Evolutionary conservation across 2,888 invertebrate species (phyloP).

Genomic region (Choristoneura rosaceana): DNA sequence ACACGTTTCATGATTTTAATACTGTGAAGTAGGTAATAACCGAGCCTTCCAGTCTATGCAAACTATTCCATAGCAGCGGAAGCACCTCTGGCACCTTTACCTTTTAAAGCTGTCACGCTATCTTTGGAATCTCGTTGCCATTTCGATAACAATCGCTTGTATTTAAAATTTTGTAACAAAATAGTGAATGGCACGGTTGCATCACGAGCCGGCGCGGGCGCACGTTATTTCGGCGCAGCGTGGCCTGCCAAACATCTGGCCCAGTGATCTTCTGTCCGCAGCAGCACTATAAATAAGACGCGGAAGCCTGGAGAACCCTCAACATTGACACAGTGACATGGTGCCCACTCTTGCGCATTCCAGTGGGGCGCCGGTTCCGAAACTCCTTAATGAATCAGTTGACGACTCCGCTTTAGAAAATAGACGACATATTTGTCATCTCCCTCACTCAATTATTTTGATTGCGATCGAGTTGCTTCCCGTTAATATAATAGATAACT

Average conservation of each 20-base stretch:
- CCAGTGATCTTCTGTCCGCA: constrained; percentile 70
- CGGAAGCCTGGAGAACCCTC: constrained; percentile 38
- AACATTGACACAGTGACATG: constrained; percentile 40
- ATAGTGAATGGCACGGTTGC: constrained; percentile 28
- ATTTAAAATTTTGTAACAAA: constrained; percentile 15
- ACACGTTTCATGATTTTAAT: no score
- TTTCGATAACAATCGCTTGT: constrained; percentile 4
- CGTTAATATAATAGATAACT: neutral
- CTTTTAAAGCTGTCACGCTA: neutral
- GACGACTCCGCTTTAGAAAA: neutral
- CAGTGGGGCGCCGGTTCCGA: neutral
- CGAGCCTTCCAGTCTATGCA: no score
- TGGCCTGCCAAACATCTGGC: constrained; percentile 80
- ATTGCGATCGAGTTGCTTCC: neutral
- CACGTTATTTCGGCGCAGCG: constrained; percentile 52
- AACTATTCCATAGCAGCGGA: neutral
- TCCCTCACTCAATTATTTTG: neutral
- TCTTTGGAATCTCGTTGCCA: constrained; percentile 8
- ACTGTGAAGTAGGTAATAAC: no score
- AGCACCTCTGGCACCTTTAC: neutral
- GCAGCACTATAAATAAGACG: constrained; percentile 39
- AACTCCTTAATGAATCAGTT: neutral
- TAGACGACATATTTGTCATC: neutral
- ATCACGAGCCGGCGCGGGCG: constrained; percentile 19
- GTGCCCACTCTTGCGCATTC: constrained; percentile 3